Percentiles rank a stretch among this genome's conserved stretches.
These are phyloP conservation scores for Rotaria sp. DNA, from an alignment of 2,888 invertebrate species.

Conservation along the genomic window DNA sequence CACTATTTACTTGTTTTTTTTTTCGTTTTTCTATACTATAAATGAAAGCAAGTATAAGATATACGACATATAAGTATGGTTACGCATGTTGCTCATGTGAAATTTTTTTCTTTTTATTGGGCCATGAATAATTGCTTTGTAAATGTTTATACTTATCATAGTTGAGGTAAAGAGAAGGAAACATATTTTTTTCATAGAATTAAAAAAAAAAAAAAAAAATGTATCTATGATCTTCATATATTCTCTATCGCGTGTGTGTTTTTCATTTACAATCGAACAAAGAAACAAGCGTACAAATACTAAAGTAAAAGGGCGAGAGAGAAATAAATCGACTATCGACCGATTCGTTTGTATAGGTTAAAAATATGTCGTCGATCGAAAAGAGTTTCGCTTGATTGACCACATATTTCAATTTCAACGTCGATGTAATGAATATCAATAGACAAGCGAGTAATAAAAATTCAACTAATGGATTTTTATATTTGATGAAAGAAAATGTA, in stretches of 20 bases:
- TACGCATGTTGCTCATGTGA: neutral
- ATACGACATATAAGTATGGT: neutral
- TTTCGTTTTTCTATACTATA: neutral
- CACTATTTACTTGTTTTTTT: neutral
- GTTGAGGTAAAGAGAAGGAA: neutral
- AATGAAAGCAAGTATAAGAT: neutral
- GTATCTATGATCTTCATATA: neutral
- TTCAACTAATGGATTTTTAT: neutral
- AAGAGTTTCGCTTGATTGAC: neutral
- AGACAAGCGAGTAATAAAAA: neutral
- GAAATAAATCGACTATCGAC: neutral
- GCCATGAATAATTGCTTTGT: neutral
- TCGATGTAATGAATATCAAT: neutral
- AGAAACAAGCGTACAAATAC: neutral
- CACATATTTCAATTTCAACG: neutral
- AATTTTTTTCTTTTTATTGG: neutral
- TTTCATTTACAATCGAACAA: neutral
- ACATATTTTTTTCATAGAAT: no score
- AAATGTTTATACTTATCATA: neutral
- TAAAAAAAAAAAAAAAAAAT: no score
- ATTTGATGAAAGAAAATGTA: neutral
- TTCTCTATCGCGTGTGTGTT: neutral
- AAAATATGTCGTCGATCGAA: neutral
- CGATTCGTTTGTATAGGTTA: neutral
- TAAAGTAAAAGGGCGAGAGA: neutral